A percentile compares a stretch with the other conserved stretches of the same genome.
Conservation (phyloP, 2,888 invertebrate genomes). For the Xanthorhoe designata region DNA sequence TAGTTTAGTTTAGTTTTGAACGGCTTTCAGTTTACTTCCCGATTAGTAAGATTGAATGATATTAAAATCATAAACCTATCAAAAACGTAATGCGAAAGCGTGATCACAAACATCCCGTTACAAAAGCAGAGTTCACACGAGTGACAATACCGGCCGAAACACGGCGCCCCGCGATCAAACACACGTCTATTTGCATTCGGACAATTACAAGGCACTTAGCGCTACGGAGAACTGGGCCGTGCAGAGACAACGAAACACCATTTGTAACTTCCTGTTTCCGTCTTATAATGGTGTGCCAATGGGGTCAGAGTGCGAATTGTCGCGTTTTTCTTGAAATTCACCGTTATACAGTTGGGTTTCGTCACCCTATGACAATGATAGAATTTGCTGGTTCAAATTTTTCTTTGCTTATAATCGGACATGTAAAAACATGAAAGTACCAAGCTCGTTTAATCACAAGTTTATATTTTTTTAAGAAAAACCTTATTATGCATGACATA, state of each 20-base stretch:
- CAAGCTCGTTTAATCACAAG: too few relatives aligned
- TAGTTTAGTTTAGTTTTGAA: too few relatives aligned
- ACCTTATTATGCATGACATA: neutral
- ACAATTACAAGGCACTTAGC: conserved; percentile 83
- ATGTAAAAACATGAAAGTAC: too few relatives aligned
- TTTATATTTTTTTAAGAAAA: too few relatives aligned
- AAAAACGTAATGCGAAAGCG: conserved; percentile 43
- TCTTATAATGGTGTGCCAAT: conserved; percentile 54
- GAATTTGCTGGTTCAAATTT: neutral
- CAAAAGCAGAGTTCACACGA: conserved; percentile 54
- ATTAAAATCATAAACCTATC: neutral
- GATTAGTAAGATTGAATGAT: neutral
- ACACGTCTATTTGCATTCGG: conserved; percentile 76
- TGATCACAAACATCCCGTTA: conserved; percentile 61
- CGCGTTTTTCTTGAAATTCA: conserved; percentile 38
- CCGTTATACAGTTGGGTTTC: conserved; percentile 10
- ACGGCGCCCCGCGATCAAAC: conserved; percentile 61
- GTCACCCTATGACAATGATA: neutral
- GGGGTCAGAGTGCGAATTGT: conserved; percentile 64
- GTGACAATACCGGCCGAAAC: conserved; percentile 56
- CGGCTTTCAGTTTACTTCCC: neutral
- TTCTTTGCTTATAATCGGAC: too few relatives aligned
- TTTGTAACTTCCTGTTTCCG: conserved; percentile 84
- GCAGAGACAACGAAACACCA: conserved; percentile 80
- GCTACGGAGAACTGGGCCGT: conserved; percentile 78